phyloP scores from a whole-genome alignment of 2,797 vertebrate genomes.

The Clarias pachynema region DNA sequence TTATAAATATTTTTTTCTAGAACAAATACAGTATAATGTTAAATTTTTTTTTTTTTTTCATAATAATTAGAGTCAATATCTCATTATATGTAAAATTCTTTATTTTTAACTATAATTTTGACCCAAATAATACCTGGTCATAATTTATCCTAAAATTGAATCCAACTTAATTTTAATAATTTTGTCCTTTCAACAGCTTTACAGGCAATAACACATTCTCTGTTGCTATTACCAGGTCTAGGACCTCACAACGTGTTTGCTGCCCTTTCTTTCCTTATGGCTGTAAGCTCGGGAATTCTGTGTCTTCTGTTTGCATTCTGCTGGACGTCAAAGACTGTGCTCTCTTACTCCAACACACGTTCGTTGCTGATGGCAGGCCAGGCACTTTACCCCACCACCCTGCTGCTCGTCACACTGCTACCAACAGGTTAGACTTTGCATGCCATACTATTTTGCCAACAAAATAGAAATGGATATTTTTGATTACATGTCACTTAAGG shows the following conservation, averaged over 20 bases:
- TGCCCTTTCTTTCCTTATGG: conserved; percentile 75
- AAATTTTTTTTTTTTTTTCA: no score
- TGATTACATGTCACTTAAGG: no score
- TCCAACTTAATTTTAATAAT: not conserved
- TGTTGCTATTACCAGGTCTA: conserved; percentile 58
- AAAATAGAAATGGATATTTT: not conserved
- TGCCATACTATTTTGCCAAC: not conserved
- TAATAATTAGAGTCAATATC: not conserved
- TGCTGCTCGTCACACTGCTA: conserved; percentile 74
- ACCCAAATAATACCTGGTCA: not conserved
- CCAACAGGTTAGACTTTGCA: conserved; percentile 70
- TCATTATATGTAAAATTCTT: not conserved
- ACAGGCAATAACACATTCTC: not conserved
- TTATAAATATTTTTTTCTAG: no score
- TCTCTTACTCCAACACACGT: conserved; percentile 78
- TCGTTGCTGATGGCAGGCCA: conserved; percentile 75
- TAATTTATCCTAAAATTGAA: not conserved
- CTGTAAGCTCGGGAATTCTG: conserved; percentile 69
- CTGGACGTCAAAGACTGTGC: conserved; percentile 75
- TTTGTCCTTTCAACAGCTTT: not conserved
- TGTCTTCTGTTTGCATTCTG: conserved; percentile 79
- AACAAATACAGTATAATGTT: no score
- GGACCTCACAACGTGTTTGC: conserved; percentile 75
- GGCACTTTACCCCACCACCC: conserved; percentile 74
- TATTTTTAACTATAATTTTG: not conserved